Base-by-base conservation (phyloP, 2,888 invertebrate genomes). In the Drosophila tanythrix region DNA sequence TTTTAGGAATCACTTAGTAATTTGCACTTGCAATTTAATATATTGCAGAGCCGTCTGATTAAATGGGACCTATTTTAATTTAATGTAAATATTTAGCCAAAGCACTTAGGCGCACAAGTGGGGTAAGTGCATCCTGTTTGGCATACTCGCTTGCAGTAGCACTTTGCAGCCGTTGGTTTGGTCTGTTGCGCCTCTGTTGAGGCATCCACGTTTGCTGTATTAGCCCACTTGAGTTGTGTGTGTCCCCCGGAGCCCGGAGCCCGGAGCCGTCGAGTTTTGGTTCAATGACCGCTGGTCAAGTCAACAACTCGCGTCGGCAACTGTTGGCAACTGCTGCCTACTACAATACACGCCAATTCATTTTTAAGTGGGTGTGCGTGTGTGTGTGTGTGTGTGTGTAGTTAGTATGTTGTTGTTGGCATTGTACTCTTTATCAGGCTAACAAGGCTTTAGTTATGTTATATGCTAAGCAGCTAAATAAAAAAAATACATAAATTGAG, bases 361-460 rank as follows among this genome's bases (percentile, higher is more conserved):
- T 73, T 76, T 76, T 62, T 65, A 70, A 78, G 78, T 79, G 77
- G 81, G 72, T 66, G 79, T 74, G 36, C 52, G 52, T 62, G 48
- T 56, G 27, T 38, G 15, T 46, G 46, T 33, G 3, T 40, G 48
- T 64, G 50, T 46, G 25, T 29, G 40, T 40, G n/a, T 40, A 31
- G 48, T 58, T 31, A 29, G 36, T 60, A 33, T 60, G 61, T 64
- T 64, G 66, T 35, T 63, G 65, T 55, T 76, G 67, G 51, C 55
- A 40, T 57, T 75, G 68, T 70, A 53, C 33, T 73, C 59, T 85
- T 84, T 85, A 84, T 85, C 88, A 80, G 86, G 56, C 76, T 76
- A 88, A 89, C 89, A 81, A 85, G 89, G 75, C 75, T 73, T 76
- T 56, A 76, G 84, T 83, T 88, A 80, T 85, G 86, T 85, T 85